Conservation (phyloP, 2,797 vertebrate species). For the Pseudochirops cupreus region DNA sequence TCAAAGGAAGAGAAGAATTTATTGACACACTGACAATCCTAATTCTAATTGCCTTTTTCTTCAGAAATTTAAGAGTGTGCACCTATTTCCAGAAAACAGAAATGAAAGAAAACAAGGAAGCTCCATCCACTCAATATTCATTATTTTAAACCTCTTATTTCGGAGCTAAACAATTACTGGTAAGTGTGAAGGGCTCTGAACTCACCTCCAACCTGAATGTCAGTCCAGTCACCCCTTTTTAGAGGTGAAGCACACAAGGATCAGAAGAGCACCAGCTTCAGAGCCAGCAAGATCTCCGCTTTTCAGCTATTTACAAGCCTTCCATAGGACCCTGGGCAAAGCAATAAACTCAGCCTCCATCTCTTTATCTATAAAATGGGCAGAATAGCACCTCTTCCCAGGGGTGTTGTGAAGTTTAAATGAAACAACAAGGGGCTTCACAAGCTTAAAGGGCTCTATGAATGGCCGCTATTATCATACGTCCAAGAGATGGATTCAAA, state of each 20-base stretch:
- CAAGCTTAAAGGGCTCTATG: neutral
- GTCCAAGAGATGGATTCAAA: neutral
- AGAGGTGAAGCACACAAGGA: neutral
- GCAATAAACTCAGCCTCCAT: neutral
- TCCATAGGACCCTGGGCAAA: neutral
- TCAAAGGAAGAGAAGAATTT: neutral
- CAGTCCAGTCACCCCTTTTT: neutral
- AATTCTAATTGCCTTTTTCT: neutral
- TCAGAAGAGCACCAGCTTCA: neutral
- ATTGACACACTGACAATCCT: neutral
- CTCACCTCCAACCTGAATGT: neutral
- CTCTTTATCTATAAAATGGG: neutral
- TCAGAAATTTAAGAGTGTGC: neutral
- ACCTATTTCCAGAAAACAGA: conserved; percentile 24
- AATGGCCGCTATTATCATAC: neutral
- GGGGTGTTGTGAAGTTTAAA: neutral
- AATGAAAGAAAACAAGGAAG: neutral
- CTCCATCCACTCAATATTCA: neutral
- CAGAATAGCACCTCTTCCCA: neutral
- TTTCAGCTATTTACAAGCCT: neutral
- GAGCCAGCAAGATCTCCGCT: neutral
- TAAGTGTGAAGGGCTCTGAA: neutral
- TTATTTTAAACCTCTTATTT: conserved; percentile 25
- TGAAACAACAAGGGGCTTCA: neutral
- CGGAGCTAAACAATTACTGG: conserved; percentile 16